Evolutionary conservation across 23 tunicate genomes (phyloP), one percentile per base, ranked within the genome.

Genomic region (Oikopleura dioica): DNA sequence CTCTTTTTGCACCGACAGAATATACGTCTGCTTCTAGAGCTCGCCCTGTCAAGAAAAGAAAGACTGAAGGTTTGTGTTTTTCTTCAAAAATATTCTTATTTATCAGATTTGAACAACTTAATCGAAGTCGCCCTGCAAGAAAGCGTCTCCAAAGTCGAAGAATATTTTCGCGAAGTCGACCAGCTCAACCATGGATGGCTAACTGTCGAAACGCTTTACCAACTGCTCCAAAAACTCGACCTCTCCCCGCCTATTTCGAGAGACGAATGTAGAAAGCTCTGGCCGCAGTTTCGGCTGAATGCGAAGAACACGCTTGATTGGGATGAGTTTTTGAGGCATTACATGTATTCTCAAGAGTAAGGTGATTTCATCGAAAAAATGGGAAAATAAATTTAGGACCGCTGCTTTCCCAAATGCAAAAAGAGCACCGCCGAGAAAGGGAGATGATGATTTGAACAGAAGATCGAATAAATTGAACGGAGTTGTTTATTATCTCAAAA

Each of bases 381-480:
- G n/a, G n/a, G n/a, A n/a, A n/a, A n/a, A n/a, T 77, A 37, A 37
- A 12, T 29, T 38, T 36, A 85, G 92, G 76, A 84, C 97, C 1
- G 97, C 97, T 30, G 94, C 97, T 0, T 91, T 85, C 51, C 97
- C 97, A 36, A 91, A 85, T 76, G 92, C 97, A 55, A 91, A 91
- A 77, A 76, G 85, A 1, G 92, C 87, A 32, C 97, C 97, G 16
- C 97, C 97, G 0, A 89, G 78, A 77, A 81, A 86, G 24, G 97
- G 97, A 0, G 97, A 91, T 80, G 85, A 91, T 67, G 97, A 91
- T 67, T 81, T 91, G 77, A 91, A 84, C 92, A 85, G 85, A 38
- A 59, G 97, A 34, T 82, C 87, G 0, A 59, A 91, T 36, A 91
- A 91, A 59, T 80, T 91, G 35, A 91, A 91, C 58, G 82, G 94